A percentile compares a stretch with the other conserved stretches of the same genome.
phyloP scores from a whole-genome alignment of 2,113 vertebrate species.

The Tyrannus savana region DNA sequence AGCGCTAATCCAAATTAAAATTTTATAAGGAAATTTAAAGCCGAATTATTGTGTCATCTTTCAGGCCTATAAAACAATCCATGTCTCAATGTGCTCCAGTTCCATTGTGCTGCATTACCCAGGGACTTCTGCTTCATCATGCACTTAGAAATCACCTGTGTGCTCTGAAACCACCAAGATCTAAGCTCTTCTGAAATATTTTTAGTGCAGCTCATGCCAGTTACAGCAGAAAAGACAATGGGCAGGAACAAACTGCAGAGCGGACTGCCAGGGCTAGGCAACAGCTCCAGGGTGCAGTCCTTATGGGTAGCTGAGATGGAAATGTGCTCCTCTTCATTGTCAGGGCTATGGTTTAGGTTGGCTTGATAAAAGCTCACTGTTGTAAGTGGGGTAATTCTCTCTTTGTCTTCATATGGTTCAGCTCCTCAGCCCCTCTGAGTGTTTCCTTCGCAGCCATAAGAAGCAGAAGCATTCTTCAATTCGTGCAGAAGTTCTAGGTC shows the following conservation, averaged over 20 bases:
- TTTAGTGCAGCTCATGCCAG: neutral
- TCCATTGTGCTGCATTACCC: rapidly evolving
- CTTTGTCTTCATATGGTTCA: neutral
- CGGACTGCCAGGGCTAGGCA: rapidly evolving
- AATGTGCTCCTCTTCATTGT: neutral
- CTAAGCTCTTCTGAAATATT: neutral
- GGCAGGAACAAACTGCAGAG: neutral
- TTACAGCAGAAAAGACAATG: neutral
- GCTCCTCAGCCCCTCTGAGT: neutral
- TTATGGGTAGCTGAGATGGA: neutral
- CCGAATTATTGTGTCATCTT: neutral
- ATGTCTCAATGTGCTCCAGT: rapidly evolving
- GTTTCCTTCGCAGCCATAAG: neutral
- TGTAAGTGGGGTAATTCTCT: neutral
- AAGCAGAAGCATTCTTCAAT: neutral
- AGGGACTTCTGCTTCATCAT: neutral
- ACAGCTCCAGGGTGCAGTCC: neutral
- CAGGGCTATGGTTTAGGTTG: neutral
- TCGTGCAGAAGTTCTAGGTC: neutral
- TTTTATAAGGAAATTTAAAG: neutral
- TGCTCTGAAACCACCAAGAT: neutral
- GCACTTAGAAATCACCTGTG: neutral
- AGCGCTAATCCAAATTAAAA: neutral
- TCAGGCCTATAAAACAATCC: neutral
- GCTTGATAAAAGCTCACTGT: neutral